Evolutionary conservation across 2,888 invertebrate species (phyloP).

Genomic region (Pollenia angustigena): DNA sequence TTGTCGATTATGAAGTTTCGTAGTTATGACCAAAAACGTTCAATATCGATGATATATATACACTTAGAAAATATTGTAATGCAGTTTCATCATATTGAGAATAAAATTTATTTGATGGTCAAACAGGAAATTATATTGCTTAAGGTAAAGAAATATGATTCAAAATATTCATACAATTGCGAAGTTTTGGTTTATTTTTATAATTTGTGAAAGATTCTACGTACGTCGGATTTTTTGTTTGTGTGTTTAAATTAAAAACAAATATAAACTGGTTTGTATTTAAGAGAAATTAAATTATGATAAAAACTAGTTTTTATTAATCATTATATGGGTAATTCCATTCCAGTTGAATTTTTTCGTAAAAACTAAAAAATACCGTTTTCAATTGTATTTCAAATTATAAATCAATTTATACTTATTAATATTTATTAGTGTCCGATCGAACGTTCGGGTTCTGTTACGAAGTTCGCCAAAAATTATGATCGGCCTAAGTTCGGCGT

Average conservation of each 20-base stretch:
- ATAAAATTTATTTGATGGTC: neutral
- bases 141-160: constrained; percentile 1
- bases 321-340: constrained; percentile 24
- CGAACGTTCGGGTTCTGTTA: no score
- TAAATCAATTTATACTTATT: no score
- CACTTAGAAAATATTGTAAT: neutral
- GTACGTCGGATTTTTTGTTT: neutral
- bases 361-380: neutral
- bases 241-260: constrained; percentile 3
- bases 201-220: no score
- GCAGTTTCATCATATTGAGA: neutral
- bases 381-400: no score
- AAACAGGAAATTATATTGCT: constrained; percentile 7
- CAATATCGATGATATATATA: constrained; percentile 34
- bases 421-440: no score
- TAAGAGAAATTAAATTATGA: constrained; percentile 7
- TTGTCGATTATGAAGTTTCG: neutral
- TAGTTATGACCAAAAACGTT: constrained; percentile 34
- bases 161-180: neutral
- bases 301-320: constrained; percentile 26
- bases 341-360: neutral
- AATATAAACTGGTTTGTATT: constrained; percentile 2
- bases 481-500: no score
- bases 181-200: neutral
- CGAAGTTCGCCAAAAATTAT: no score